phyloP scores from a whole-genome alignment of 2,113 vertebrate genomes.

The Labrus mixtus region DNA sequence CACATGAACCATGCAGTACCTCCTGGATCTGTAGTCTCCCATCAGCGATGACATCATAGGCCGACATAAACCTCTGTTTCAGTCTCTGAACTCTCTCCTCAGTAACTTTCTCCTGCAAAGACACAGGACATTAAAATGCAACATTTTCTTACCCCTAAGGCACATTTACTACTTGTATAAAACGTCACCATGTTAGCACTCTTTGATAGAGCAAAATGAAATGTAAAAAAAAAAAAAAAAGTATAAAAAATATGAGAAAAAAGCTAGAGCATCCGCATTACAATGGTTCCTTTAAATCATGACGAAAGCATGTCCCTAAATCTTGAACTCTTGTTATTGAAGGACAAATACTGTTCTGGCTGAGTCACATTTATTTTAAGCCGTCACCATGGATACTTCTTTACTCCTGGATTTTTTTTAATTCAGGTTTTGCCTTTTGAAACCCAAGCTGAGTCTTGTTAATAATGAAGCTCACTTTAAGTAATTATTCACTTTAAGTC shows the following conservation, averaged over 20 bases:
- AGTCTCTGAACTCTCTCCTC: conserved; percentile 85
- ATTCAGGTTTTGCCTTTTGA: conserved; percentile 7
- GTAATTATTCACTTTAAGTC: no score
- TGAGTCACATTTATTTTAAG: conserved; percentile 53
- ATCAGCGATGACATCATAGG: conserved; percentile 84
- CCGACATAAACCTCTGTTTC: conserved; percentile 89
- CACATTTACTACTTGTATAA: no score
- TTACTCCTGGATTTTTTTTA: background rate
- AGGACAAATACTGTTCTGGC: background rate
- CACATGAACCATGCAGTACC: conserved; percentile 74
- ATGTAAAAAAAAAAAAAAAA: no score
- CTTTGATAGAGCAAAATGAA: no score
- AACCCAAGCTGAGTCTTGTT: background rate
- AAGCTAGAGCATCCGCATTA: background rate
- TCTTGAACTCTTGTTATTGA: background rate
- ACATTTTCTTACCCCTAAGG: no score
- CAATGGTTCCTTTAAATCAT: background rate
- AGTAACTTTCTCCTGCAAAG: conserved; percentile 83
- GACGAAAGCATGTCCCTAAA: background rate
- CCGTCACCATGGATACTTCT: conserved; percentile 65
- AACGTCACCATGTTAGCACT: no score
- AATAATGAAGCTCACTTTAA: background rate
- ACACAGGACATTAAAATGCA: background rate
- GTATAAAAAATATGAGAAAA: background rate
- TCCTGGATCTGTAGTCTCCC: conserved; percentile 91